A percentile compares a stretch with the other conserved stretches of the same genome.
Conservation (phyloP, 2,113 vertebrate species). For the Catharus minimus region DNA sequence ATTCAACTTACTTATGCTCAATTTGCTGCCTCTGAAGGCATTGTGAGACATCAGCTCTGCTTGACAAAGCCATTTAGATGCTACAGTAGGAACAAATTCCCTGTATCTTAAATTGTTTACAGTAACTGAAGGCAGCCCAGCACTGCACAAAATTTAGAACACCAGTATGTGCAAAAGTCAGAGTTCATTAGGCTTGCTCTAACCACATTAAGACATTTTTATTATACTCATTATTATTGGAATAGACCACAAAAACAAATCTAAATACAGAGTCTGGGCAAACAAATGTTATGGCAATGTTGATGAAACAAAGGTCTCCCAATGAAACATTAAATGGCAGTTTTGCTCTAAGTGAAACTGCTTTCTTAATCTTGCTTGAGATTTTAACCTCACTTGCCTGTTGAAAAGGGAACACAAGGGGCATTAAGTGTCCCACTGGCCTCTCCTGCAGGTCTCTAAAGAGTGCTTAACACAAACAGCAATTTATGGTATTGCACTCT, state of each 20-base stretch:
- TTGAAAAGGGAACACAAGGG: not conserved
- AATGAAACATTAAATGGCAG: not conserved
- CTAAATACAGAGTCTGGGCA: not conserved
- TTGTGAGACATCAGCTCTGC: not conserved
- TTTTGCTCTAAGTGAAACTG: not conserved
- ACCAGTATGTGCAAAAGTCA: not conserved
- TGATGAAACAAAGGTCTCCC: not conserved
- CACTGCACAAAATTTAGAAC: not conserved
- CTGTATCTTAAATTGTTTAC: not conserved
- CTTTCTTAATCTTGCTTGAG: not conserved
- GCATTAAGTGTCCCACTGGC: not conserved
- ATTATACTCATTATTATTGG: not conserved
- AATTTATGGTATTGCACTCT: not conserved
- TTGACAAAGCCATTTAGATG: not conserved
- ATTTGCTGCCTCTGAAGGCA: not conserved
- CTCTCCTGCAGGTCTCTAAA: not conserved
- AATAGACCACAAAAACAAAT: not conserved
- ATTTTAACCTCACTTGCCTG: not conserved
- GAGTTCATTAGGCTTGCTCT: not conserved
- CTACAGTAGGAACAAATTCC: not conserved
- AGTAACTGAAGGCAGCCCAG: not conserved
- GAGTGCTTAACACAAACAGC: constrained; percentile 6
- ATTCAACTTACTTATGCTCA: not conserved
- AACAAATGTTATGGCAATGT: not conserved
- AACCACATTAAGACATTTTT: not conserved